Evolutionary conservation across 2,888 invertebrate species (phyloP).

Genomic region (Trissolcus brochymenae): DNA sequence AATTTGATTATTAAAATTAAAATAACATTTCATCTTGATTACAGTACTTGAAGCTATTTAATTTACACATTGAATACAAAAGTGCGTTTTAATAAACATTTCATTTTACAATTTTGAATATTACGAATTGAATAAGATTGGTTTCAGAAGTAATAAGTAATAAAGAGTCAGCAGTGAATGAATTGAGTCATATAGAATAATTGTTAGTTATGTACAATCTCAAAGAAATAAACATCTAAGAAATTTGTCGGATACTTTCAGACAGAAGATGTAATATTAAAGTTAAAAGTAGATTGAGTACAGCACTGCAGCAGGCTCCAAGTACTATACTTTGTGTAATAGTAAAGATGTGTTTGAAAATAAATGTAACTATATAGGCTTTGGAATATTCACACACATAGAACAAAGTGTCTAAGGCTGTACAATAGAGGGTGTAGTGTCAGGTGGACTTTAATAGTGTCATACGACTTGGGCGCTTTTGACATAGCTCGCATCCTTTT

Average conservation of each 20-base stretch:
- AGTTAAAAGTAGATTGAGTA: too few species aligned
- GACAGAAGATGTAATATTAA: too few species aligned
- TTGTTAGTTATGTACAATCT: constrained; percentile 2
- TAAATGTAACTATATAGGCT: constrained; percentile 45
- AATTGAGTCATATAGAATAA: too few species aligned
- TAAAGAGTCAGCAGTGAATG: too few species aligned
- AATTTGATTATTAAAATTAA: not conserved
- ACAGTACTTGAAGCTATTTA: constrained; percentile 33
- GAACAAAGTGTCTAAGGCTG: constrained; percentile 52
- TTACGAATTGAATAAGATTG: not conserved
- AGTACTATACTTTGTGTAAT: constrained; percentile 38
- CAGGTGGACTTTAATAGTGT: constrained; percentile 78
- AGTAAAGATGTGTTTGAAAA: constrained; percentile 35
- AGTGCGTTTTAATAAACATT: too few species aligned
- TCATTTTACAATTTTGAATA: not conserved
- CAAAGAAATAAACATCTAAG: too few species aligned
- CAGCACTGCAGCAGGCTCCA: constrained; percentile 18
- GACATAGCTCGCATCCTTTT: constrained; percentile 7
- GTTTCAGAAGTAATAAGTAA: not conserved
- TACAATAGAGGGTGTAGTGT: constrained; percentile 55
- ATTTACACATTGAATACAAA: too few species aligned
- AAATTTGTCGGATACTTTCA: not conserved
- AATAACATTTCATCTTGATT: constrained; percentile 43
- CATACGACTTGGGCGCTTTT: constrained; percentile 65
- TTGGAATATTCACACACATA: constrained; percentile 53